phyloP scores from a whole-genome alignment of 1,140 invertebrate species.

The Acyrthosiphon pisum region DNA sequence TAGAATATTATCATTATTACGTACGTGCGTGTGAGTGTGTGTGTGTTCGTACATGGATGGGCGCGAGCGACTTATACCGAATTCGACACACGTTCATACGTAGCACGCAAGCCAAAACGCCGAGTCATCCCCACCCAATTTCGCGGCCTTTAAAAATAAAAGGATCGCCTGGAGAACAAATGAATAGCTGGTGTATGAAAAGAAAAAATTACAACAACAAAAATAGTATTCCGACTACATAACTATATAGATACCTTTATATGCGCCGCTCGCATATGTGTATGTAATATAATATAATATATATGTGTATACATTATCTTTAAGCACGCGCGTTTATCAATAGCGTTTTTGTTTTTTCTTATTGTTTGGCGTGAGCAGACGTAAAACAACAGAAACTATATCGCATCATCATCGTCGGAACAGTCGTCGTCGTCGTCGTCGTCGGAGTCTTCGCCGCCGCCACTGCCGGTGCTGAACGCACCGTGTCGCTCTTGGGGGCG shows the following conservation, averaged over 20 bases:
- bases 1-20: background rate
- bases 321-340: slow-evolving; percentile 19
- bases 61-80: background rate
- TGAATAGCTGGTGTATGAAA: background rate
- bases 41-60: background rate
- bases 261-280: background rate
- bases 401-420: slow-evolving; percentile 40
- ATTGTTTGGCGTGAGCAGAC: slow-evolving; percentile 29
- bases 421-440: background rate
- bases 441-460: background rate
- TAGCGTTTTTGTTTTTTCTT: background rate
- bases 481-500: slow-evolving; percentile 41
- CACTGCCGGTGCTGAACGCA: background rate
- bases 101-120: background rate
- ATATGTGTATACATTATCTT: background rate
- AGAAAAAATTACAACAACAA: background rate
- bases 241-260: background rate
- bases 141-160: slow-evolving; percentile 50
- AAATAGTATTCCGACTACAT: background rate
- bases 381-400: slow-evolving; percentile 46
- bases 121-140: slow-evolving; percentile 38
- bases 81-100: slow-evolving; percentile 36
- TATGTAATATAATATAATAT: no score
- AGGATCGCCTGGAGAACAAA: background rate
- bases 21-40: background rate